phyloP scores from a whole-genome alignment of 2,113 vertebrate species.

The Pangasianodon hypophthalmus region DNA sequence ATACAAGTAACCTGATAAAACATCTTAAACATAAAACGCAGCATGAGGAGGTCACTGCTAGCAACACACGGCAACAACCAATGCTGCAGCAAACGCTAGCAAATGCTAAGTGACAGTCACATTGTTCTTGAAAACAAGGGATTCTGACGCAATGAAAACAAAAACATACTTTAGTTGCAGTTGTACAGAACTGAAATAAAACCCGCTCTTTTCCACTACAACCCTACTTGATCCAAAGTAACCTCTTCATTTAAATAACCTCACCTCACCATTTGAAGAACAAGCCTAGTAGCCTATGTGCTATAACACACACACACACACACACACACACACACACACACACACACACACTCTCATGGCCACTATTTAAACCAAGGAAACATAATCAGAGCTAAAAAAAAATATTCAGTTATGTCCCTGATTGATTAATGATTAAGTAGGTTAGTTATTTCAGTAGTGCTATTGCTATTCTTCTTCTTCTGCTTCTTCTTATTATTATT shows the following conservation, averaged over 20 bases:
- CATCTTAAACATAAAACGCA: neutral
- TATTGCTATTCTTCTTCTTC: neutral
- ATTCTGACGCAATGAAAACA: neutral
- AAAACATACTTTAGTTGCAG: neutral
- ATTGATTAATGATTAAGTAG: neutral
- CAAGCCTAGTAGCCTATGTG: neutral
- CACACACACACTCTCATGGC: neutral
- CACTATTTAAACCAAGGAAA: neutral
- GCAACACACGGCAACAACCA: neutral
- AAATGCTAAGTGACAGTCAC: too few relatives aligned
- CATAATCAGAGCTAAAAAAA: neutral
- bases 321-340: neutral
- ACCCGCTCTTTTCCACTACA: neutral
- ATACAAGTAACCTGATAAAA: too few relatives aligned
- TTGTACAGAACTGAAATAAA: neutral
- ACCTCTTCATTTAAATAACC: neutral
- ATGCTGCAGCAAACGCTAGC: neutral
- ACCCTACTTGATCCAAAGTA: neutral
- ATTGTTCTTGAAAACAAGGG: too few relatives aligned
- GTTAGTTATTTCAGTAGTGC: neutral
- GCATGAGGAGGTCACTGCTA: neutral
- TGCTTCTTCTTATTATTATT: neutral
- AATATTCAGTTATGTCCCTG: neutral
- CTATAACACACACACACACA: neutral
- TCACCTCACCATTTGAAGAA: neutral